Base-by-base conservation (phyloP, 2,797 vertebrate genomes). In the Notamacropus eugenii region DNA sequence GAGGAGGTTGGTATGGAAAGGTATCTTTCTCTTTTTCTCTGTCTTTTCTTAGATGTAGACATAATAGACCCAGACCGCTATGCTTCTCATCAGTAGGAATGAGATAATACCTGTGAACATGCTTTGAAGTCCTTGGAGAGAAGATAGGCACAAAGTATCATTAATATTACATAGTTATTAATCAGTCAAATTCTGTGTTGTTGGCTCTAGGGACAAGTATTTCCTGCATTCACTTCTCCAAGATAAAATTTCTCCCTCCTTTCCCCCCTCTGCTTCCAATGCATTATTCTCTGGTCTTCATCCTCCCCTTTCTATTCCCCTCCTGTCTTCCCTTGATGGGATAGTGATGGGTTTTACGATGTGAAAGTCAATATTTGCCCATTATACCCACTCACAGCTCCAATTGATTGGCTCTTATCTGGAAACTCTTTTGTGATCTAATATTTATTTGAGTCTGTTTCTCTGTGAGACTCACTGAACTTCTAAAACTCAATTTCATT, bases 311-410 rank as follows among this genome's bases (percentile, higher is more conserved):
- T 12, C 90, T 40, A 0, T 0, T 34, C 74, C 58, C 90, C 74
- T 92, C 54, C 91, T 52, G n/a, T 0, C 3, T 55, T 93, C 91
- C 92, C 90, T n/a, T 93, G 94, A 95, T 91, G 93, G 58, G 34
- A 82, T 92, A 91, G 91, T 90, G 96, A 97, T 94, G 96, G 96
- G 97, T 92, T 96, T 93, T 95, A n/a, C 54, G 93, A 93, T 54
- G 14, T 56, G 55, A 54, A 96, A 98, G 91, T 96, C n/a, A 9
- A 91, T 97, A 95, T 97, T 96, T 93, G 94, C 94, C 95, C 95
- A 55, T 97, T 94, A 59, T 94, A 55, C 57, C 92, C 57, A 46
- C 93, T 90, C 91, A 16, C 54, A 91, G 87, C 22, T 54, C 94
- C 94, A 95, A 93, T 54, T 54, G 52, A 90, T 52, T 54, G 28